These are phyloP conservation scores for Nymphalis urticae DNA, from an alignment of 2,888 invertebrate species.

Conservation along the genomic window DNA sequence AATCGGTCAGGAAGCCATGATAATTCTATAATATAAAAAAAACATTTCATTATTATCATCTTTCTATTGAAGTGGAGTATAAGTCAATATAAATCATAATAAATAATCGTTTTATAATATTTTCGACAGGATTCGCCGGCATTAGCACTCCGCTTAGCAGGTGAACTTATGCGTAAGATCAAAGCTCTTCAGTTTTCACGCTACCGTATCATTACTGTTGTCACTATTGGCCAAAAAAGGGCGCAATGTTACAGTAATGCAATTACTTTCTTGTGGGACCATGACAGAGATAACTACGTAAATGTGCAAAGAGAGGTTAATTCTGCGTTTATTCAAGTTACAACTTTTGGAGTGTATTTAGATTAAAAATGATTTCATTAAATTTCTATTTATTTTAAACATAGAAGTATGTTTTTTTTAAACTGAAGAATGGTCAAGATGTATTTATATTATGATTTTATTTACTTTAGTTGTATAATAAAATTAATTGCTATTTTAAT, in stretches of 20 bases:
- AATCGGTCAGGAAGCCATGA: no score
- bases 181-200: conserved; percentile 60
- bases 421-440: neutral
- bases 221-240: conserved; percentile 64
- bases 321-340: conserved; percentile 64
- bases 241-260: conserved; percentile 70
- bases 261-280: conserved; percentile 69
- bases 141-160: conserved; percentile 55
- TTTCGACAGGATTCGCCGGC: conserved; percentile 47
- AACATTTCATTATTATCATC: no score
- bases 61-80: no score
- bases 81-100: neutral
- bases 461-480: no score
- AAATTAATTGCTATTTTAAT: no score
- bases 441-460: neutral
- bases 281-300: conserved; percentile 57
- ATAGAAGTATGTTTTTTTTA: neutral
- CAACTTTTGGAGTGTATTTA: conserved; percentile 64
- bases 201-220: conserved; percentile 61
- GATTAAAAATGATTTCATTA: conserved; percentile 46
- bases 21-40: no score
- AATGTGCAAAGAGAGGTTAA: conserved; percentile 51
- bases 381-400: conserved; percentile 10
- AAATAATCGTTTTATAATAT: neutral
- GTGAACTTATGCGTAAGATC: conserved; percentile 58